Conservation (phyloP, 2,113 vertebrate genomes). For the Brienomyrus longianalis region DNA sequence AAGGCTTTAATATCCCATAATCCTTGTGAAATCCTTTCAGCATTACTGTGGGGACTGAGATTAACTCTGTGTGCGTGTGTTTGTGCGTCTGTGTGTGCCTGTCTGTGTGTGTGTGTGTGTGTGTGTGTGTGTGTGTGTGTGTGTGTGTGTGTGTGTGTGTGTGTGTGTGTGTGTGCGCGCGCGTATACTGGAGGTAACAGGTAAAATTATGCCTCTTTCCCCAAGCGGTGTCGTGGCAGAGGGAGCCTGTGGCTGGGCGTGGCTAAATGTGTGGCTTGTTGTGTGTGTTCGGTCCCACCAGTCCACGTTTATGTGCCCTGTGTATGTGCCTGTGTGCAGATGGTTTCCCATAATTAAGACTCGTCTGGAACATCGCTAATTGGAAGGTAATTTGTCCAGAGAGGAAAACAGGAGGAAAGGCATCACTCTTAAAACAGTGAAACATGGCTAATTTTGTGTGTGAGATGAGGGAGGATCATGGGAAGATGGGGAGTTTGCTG, state of each 20-base stretch:
- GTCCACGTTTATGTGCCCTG: conserved; percentile 35
- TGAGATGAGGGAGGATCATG: conserved; percentile 7
- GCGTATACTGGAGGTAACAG: conserved; percentile 11
- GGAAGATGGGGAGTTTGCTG: not conserved
- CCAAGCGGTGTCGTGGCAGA: no score
- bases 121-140: not conserved
- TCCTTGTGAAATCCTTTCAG: conserved; percentile 65
- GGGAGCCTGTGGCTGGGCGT: not conserved
- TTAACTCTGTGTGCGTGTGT: conserved; percentile 55
- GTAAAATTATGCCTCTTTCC: no score
- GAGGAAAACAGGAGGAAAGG: conserved; percentile 33
- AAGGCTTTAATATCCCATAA: conserved; percentile 66
- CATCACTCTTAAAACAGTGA: conserved; percentile 30
- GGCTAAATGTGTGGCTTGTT: conserved; percentile 18
- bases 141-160: conserved; percentile 11
- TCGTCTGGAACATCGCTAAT: conserved; percentile 61
- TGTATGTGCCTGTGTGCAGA: conserved; percentile 20
- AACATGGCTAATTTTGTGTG: not conserved
- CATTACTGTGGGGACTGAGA: conserved; percentile 57
- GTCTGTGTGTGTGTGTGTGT: not conserved
- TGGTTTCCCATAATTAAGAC: conserved; percentile 56
- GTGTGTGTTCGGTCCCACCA: conserved; percentile 33
- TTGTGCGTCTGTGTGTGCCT: conserved; percentile 38
- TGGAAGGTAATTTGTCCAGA: conserved; percentile 52
- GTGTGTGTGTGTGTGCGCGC: not conserved